Conservation (phyloP, 2,888 invertebrate species). For the Lasioglossum calceatum region DNA sequence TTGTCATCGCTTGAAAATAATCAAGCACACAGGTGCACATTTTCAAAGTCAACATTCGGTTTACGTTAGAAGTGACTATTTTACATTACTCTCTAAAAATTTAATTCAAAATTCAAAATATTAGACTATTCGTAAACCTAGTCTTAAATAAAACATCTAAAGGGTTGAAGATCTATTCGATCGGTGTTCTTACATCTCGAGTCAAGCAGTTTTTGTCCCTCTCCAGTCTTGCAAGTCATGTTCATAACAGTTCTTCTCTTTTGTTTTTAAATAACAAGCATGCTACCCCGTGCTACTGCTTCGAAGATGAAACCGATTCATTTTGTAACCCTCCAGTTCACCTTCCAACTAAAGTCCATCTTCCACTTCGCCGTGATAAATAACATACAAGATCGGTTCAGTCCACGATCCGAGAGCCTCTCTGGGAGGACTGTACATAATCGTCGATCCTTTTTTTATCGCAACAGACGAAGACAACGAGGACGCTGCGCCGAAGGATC, state of each 20-base stretch:
- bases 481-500: slow-evolving; percentile 83
- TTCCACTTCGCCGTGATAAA: neutral
- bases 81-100: too few relatives aligned
- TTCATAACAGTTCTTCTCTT: slow-evolving; percentile 16
- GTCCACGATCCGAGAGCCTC: neutral
- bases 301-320: slow-evolving; percentile 44
- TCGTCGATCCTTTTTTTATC: slow-evolving; percentile 31
- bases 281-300: slow-evolving; percentile 59
- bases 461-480: slow-evolving; percentile 80
- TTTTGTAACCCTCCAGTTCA: slow-evolving; percentile 23
- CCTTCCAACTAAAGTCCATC: slow-evolving; percentile 17
- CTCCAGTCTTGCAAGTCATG: slow-evolving; percentile 40
- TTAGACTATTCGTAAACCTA: neutral
- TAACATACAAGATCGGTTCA: neutral
- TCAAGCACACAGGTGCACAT: neutral
- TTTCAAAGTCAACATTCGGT: neutral
- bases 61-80: too few relatives aligned
- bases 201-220: slow-evolving; percentile 34
- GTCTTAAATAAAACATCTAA: neutral
- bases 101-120: too few relatives aligned
- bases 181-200: neutral
- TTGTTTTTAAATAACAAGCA: slow-evolving; percentile 61
- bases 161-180: too few relatives aligned
- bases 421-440: slow-evolving; percentile 10
- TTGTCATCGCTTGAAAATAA: neutral